Evolutionary conservation across 1,140 invertebrate species (phyloP).

Genomic region (Thaumatotibia leucotreta): DNA sequence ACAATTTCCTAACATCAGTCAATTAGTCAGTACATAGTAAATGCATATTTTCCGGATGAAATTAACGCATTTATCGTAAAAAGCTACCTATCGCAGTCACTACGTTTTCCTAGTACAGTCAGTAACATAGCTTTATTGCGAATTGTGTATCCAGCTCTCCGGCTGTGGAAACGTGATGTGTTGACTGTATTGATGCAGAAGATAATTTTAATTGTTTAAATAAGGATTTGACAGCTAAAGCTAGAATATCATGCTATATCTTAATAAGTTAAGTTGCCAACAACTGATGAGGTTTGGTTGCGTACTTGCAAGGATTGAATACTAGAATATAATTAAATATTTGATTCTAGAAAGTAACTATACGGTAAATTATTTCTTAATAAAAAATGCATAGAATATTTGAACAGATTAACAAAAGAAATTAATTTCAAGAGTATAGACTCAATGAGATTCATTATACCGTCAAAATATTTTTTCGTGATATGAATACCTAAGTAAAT

Average conservation of each 20-base stretch:
- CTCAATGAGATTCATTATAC: background rate
- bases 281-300: too few relatives aligned
- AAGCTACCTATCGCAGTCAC: background rate
- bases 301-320: too few relatives aligned
- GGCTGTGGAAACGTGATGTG: background rate
- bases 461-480: background rate
- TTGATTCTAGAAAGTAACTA: background rate
- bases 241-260: background rate
- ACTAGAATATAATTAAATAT: too few relatives aligned
- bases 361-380: background rate
- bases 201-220: too few relatives aligned
- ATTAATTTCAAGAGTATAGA: too few relatives aligned
- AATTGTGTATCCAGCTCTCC: background rate
- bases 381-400: background rate
- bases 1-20: background rate
- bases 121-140: background rate
- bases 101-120: background rate
- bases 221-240: background rate
- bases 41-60: background rate
- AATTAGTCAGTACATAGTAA: background rate
- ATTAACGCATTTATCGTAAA: background rate
- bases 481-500: background rate
- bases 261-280: background rate
- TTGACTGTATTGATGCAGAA: too few relatives aligned
- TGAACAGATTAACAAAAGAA: background rate